Percentiles rank a stretch among this genome's conserved stretches.
phyloP scores from a whole-genome alignment of 2,113 vertebrate genomes.

The Varanus salvator region DNA sequence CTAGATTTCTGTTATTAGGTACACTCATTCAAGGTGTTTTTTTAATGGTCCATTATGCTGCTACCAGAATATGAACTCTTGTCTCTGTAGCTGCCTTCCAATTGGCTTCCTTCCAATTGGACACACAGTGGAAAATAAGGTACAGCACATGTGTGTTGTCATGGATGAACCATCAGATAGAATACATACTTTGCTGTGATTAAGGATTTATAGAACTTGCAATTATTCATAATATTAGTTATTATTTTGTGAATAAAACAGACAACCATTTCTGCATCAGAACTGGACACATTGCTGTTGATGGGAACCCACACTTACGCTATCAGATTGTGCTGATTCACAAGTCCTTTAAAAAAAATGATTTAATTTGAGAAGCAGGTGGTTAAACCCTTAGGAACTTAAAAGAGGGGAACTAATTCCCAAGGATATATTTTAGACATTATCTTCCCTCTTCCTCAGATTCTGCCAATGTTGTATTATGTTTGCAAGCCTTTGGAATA shows the following conservation, averaged over 20 bases:
- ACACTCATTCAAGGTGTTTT: neutral
- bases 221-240: neutral
- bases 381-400: neutral
- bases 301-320: neutral
- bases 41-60: neutral
- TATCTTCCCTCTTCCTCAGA: constrained; percentile 40
- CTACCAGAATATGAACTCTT: neutral
- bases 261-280: neutral
- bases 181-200: neutral
- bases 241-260: neutral
- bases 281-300: neutral
- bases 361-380: neutral
- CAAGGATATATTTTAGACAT: constrained; percentile 30
- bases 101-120: neutral
- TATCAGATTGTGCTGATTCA: neutral
- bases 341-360: neutral
- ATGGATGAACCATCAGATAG: neutral
- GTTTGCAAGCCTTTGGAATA: constrained; percentile 44
- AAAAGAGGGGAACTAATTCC: neutral
- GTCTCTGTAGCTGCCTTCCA: neutral
- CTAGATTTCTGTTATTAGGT: neutral
- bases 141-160: neutral
- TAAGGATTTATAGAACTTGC: neutral
- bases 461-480: neutral
- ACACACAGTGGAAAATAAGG: neutral